A percentile compares a stretch with the other conserved stretches of the same genome.
phyloP scores from a whole-genome alignment of 2,113 vertebrate genomes.

The Nestor notabilis region DNA sequence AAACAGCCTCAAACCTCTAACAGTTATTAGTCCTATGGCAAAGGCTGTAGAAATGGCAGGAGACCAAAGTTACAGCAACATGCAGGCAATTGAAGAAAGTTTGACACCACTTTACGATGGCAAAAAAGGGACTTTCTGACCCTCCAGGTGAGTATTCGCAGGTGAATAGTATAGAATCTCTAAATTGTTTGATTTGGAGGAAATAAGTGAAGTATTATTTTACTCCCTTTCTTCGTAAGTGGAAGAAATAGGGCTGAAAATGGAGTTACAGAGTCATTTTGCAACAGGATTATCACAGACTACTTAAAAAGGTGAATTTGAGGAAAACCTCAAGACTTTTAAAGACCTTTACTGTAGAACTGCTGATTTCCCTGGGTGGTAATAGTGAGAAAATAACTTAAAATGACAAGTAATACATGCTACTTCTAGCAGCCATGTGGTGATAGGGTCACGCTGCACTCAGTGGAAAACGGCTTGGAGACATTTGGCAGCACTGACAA shows the following conservation, averaged over 20 bases:
- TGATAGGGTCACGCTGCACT: neutral
- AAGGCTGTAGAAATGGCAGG: neutral
- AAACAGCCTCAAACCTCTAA: neutral
- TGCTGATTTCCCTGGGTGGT: slow-evolving; percentile 39
- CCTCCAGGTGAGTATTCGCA: neutral
- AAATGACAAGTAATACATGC: neutral
- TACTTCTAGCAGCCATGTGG: neutral
- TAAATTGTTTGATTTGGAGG: slow-evolving; percentile 15
- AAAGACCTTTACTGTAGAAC: neutral
- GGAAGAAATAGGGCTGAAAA: neutral
- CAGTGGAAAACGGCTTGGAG: neutral
- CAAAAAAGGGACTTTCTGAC: slow-evolving; percentile 24
- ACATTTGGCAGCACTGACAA: slow-evolving; percentile 17
- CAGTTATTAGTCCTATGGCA: neutral
- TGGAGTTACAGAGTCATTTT: neutral
- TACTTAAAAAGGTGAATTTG: slow-evolving; percentile 38
- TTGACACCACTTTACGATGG: neutral
- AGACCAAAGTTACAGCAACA: neutral
- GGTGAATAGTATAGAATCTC: neutral
- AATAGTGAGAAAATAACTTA: slow-evolving; percentile 5
- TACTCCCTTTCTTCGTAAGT: neutral
- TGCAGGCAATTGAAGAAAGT: neutral
- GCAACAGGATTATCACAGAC: slow-evolving; percentile 10
- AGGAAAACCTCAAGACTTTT: slow-evolving; percentile 53
- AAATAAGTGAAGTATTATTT: slow-evolving; percentile 19